phyloP scores from a whole-genome alignment of 1,140 invertebrate species.

The Pollicipes pollicipes region DNA sequence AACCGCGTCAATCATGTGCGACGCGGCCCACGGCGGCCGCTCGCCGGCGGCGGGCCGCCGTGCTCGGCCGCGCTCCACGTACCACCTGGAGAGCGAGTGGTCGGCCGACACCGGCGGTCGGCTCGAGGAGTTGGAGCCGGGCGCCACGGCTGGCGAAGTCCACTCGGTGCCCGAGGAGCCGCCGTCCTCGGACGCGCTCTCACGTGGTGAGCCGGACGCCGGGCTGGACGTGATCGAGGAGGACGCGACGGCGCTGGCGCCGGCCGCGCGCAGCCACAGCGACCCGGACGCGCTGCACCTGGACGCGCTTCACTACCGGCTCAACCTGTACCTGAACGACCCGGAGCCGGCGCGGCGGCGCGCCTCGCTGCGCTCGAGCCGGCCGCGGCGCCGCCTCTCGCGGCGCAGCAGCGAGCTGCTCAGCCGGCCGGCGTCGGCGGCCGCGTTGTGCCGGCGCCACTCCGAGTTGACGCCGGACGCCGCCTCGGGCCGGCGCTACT shows the following conservation, averaged over 20 bases:
- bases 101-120: no score
- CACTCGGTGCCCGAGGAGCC: no score
- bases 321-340: not conserved
- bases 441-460: not conserved
- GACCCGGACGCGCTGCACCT: not conserved
- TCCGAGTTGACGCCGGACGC: not conserved
- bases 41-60: no score
- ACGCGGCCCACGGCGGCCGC: no score
- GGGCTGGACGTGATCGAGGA: not conserved
- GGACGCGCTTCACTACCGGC: not conserved
- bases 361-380: no score
- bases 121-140: no score
- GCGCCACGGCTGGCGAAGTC: no score
- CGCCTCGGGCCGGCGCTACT: not conserved
- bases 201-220: not conserved
- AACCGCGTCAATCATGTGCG: not conserved
- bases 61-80: not conserved
- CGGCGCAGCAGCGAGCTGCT: not conserved
- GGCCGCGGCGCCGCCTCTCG: not conserved
- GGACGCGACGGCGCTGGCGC: not conserved
- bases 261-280: not conserved
- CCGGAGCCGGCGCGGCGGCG: not conserved
- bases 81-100: no score
- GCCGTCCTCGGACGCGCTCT: not conserved
- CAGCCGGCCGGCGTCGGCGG: no score